Evolutionary conservation across 2,888 invertebrate species (phyloP), one percentile per base, ranked within the genome.

Genomic region (Chymomyza caudatula): DNA sequence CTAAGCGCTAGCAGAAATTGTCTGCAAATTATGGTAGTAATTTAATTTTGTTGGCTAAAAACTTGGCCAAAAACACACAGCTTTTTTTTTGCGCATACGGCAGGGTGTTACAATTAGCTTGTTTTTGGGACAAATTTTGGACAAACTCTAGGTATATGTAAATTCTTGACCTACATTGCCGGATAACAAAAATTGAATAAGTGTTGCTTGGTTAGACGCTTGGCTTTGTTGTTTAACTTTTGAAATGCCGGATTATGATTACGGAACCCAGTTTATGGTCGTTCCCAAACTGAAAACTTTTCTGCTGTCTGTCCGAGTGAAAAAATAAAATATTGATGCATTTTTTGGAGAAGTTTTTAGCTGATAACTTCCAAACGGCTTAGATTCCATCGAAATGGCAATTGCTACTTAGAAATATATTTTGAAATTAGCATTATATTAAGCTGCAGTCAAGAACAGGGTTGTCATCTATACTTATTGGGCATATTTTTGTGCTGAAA

Each of bases 111-210:
- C 25, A 25, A 6, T 25, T 37, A 11, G 29, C 2, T 37, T n/a
- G n/a, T n/a, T n/a, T n/a, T n/a, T n/a, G n/a, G n/a, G 29, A 11
- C 4, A 37, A 2, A 8, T 11, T 37, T 37, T 8, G 29, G 29
- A 11, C 8, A 37, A 37, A 1, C 29, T 11, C 29, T 2, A 4
- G 11, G 8, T 8, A 11, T 71, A 71, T 67, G 73, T 66, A 66
- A 69, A 63, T 73, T 63, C 64, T 67, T 73, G 73, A 73, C 73
- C 73, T 62, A 73, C 73, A 71, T 74, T 57, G 37, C 3, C 64
- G 13, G 4, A n/a, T 56, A 22, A 42, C 11, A 42, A 15, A 37
- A 53, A 25, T 23, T 15, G 22, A 13, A 25, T 2, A 25, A 47
- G 43, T 17, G 37, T 8, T 6, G 6, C 25, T 25, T 25, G 5